Evolutionary conservation across 2,888 invertebrate genomes (phyloP), one percentile per base, ranked within the genome.

Genomic region (Tiliacea citrago): DNA sequence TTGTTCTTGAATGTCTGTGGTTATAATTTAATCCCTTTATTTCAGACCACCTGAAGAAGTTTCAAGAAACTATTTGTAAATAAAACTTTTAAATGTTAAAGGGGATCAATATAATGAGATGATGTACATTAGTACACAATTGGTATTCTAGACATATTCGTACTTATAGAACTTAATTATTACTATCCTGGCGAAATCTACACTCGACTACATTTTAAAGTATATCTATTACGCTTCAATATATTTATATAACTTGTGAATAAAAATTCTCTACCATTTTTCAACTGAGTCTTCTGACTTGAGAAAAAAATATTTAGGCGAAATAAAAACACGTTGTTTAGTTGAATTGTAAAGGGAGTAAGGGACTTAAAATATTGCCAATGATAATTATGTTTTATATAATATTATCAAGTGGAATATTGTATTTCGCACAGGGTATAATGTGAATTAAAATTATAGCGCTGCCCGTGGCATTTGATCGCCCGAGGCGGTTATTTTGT

Each of bases 41-140:
- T 91, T 92, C 89, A 90, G 91, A 92, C 91, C 92, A 91, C 91
- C 93, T 91, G 91, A 93, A 93, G 90, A 86, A 88, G 73, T 85
- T 80, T 81, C 82, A 83, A 86, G 82, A 82, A 82, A 82, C 88
- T 95, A 96, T 93, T 94, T 96, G 96, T 96, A 96, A 93, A 96
- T 96, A 96, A 93, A 95, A 93, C 92, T 92, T 93, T 93, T 93
- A 94, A 94, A 95, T 92, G 93, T 95, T 94, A 96, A 96, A 93
- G 94, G 96, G 96, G 96, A 96, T 93, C 96, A 96, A 96, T 95
- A 95, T 95, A 94, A 94, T 94, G 94, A 95, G 92, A 95, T 91
- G 92, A 93, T 95, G 96, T 96, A 94, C 94, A 92, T 92, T 93
- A 93, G 94, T 95, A 95, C 95, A 93, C 95, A 94, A 94, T 95